phyloP scores from a whole-genome alignment of 2,113 vertebrate genomes.

The Crotophaga sulcirostris region DNA sequence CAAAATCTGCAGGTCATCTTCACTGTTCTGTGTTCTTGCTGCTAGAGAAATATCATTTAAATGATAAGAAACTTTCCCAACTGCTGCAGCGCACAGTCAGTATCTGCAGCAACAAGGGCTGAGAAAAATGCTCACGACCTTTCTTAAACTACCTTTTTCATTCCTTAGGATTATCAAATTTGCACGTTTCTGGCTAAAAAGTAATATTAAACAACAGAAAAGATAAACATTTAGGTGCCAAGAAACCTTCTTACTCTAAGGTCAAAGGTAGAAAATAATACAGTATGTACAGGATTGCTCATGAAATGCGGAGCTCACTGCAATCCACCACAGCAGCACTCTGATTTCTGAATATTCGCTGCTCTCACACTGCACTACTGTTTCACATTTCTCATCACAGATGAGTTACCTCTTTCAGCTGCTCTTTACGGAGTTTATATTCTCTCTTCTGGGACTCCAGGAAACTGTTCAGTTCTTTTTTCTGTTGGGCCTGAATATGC shows the following conservation, averaged over 20 bases:
- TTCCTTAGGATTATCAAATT: not conserved
- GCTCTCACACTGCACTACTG: not conserved
- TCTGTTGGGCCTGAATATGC: conserved; percentile 96
- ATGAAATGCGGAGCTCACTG: not conserved
- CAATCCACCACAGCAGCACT: not conserved
- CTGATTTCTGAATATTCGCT: not conserved
- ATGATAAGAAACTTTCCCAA: not conserved
- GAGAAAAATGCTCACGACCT: not conserved
- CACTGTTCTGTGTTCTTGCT: not conserved
- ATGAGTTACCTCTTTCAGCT: conserved; percentile 91
- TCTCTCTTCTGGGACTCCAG: conserved; percentile 96
- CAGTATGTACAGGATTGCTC: not conserved
- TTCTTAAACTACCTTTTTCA: not conserved
- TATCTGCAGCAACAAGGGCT: not conserved
- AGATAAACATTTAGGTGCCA: not conserved
- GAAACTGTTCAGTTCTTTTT: conserved; percentile 96
- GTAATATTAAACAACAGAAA: not conserved
- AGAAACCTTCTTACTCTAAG: not conserved
- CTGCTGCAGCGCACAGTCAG: not conserved
- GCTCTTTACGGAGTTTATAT: conserved; percentile 97
- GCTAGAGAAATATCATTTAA: not conserved
- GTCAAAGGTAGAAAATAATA: not conserved
- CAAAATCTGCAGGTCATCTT: not conserved
- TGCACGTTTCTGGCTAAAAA: not conserved
- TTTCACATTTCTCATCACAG: not conserved